Percentiles rank a stretch among this genome's conserved stretches.
phyloP scores from a whole-genome alignment of 2,113 vertebrate species.

The Bufo gargarizans region DNA sequence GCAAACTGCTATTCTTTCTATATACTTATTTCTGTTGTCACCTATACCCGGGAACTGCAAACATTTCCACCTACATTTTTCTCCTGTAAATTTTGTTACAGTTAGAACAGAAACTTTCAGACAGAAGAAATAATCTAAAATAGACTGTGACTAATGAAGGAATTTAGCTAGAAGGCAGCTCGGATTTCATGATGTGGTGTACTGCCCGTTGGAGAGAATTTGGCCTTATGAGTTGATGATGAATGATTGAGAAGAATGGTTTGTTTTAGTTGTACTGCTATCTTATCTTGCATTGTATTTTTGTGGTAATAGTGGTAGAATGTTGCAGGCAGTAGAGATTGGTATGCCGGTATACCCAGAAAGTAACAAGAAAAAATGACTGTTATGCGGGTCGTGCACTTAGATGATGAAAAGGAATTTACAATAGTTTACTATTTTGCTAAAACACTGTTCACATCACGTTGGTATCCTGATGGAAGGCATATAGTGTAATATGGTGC shows the following conservation, averaged over 20 bases:
- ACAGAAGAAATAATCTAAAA: constrained; percentile 65
- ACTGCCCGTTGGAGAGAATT: constrained; percentile 84
- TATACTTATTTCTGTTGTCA: constrained; percentile 61
- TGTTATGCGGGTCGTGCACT: not conserved
- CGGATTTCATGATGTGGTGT: constrained; percentile 87
- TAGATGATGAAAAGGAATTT: not conserved
- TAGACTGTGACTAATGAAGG: constrained; percentile 95
- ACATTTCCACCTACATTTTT: constrained; percentile 56
- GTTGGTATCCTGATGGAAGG: too few species aligned
- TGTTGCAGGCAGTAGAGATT: constrained; percentile 71
- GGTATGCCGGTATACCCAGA: constrained; percentile 81
- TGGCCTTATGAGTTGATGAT: constrained; percentile 84
- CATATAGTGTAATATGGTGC: too few species aligned
- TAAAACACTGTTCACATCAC: not conserved
- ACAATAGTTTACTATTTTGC: not conserved
- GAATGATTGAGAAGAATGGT: constrained; percentile 83
- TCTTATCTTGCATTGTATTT: constrained; percentile 76
- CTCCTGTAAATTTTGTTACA: constrained; percentile 65
- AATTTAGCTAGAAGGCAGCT: constrained; percentile 99
- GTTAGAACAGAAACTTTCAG: constrained; percentile 68
- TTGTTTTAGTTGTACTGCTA: constrained; percentile 68
- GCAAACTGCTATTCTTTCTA: constrained; percentile 60
- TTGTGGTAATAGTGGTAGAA: constrained; percentile 79
- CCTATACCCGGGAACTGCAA: constrained; percentile 60
- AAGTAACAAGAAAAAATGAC: not conserved